Percentiles rank a stretch among this genome's conserved stretches.
Conservation (phyloP, 2,888 invertebrate species). For the Caenorhabditis sp. region DNA sequence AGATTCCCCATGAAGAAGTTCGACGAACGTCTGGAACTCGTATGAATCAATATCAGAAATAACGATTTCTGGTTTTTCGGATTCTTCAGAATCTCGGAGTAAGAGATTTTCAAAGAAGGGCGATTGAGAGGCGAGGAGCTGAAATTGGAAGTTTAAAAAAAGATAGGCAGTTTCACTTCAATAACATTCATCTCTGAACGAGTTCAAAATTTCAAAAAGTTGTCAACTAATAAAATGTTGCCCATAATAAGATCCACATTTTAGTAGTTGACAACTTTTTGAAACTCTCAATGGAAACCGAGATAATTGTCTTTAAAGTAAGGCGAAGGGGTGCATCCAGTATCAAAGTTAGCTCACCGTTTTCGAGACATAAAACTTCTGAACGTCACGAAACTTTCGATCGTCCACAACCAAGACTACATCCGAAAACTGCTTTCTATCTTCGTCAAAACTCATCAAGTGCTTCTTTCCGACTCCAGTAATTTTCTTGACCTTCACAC, state of each 20-base stretch:
- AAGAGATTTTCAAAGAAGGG: not conserved
- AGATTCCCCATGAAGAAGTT: not conserved
- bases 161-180: too few relatives aligned
- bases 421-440: not conserved
- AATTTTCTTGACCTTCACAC: constrained; percentile 1
- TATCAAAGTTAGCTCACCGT: not conserved
- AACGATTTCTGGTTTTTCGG: not conserved
- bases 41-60: not conserved
- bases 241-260: too few relatives aligned
- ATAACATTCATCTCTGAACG: too few relatives aligned
- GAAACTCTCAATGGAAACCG: too few relatives aligned
- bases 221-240: too few relatives aligned
- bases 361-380: constrained; percentile 4
- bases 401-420: not conserved
- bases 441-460: constrained; percentile 1
- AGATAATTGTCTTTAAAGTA: too few relatives aligned
- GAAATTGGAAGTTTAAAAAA: not conserved
- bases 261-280: too few relatives aligned
- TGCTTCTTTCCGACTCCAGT: not conserved
- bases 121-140: not conserved
- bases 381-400: not conserved
- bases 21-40: not conserved
- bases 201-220: too few relatives aligned
- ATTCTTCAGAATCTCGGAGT: not conserved
- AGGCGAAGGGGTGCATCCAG: too few relatives aligned